Evolutionary conservation across 2,888 invertebrate species (phyloP), one percentile per base, ranked within the genome.

Genomic region (Leptogaster cylindrica): DNA sequence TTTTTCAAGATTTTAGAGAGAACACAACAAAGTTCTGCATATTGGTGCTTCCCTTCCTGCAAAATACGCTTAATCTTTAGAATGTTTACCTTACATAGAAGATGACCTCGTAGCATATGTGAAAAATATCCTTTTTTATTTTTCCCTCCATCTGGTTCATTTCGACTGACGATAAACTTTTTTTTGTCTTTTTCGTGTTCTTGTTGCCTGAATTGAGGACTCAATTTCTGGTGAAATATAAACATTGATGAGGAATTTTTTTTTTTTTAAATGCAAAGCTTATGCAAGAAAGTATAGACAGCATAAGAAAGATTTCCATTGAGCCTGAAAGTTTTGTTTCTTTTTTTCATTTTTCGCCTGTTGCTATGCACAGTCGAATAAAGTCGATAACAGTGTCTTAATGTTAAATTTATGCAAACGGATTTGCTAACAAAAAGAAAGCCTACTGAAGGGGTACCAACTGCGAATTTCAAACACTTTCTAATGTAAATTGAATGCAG

Each of bases 161-260:
- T n/a, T n/a, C n/a, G n/a, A n/a, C n/a, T n/a, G n/a, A n/a, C n/a
- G n/a, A n/a, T 52, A n/a, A 52, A 52, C 52, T 52, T 52, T 10
- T n/a, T n/a, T n/a, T n/a, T n/a, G n/a, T n/a, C n/a, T n/a, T n/a
- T 52, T 28, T 18, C 18, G 31, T n/a, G 10, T 2, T 10, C 28
- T 16, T 12, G 8, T 28, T 52, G 51, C 16, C 14, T 52, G 51
- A 28, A 48, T 27, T 52, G 51, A 27, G 28, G 51, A 51, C 52
- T 33, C 14, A 52, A 52, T 31, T 52, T 33, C 14, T 33, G 27
- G 16, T 18, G 31, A 33, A 52, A 52, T 52, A 52, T 52, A 33
- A 52, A 52, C 52, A 20, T 52, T 52, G 31, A 52, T 33, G 52
- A 33, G 52, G 52, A 52, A 52, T 52, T 33, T 33, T 52, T 28